Base-by-base conservation (phyloP, 2,113 vertebrate genomes). In the Montifringilla adamsi region DNA sequence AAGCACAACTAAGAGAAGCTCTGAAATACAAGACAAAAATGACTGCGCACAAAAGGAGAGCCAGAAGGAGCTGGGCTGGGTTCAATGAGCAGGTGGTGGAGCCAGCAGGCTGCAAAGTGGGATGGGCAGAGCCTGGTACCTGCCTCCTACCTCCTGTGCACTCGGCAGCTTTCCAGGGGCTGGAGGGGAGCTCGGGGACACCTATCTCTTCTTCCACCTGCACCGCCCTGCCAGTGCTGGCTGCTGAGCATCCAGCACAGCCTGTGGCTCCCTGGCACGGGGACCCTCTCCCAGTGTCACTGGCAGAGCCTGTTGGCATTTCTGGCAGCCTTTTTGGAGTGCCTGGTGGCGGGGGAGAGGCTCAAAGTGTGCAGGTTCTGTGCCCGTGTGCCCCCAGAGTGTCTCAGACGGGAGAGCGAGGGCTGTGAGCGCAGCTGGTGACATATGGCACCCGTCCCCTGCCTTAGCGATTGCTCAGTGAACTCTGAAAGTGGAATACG, bases 381-480 rank as follows among this genome's bases (percentile, higher is more conserved):
- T 64, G 64, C 64, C 35, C 78, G n/a, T 70, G 53, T 60, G 68
- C 82, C 74, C 96, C 79, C 84, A 6, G 15, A 92, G 23, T 72
- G 87, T 43, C 53, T 93, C 84, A 67, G 92, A 39, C 2, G 84
- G 83, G 77, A 88, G 72, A 13, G 91, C 35, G 2, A 7, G 63
- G 87, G 24, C 90, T 80, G 74, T 13, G 94, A 95, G 93, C 69
- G 23, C 96, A 97, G 94, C 97, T 97, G 97, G 95, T 94, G 52
- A 60, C 95, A 97, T 96, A 97, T 94, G 96, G 92, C 96, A 97
- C 93, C 81, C 77, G 41, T 97, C 93, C 93, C 90, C 88, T 90
- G 94, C 87, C 96, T 95, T 96, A 94, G 93, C 95, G 94, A 95
- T 97, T 97, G 96, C 92, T 97, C 94, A 96, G 46, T 96, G 96